Base-by-base conservation (phyloP, 92 coral and sea anemone genomes). In the Zoanthus sociatus region DNA sequence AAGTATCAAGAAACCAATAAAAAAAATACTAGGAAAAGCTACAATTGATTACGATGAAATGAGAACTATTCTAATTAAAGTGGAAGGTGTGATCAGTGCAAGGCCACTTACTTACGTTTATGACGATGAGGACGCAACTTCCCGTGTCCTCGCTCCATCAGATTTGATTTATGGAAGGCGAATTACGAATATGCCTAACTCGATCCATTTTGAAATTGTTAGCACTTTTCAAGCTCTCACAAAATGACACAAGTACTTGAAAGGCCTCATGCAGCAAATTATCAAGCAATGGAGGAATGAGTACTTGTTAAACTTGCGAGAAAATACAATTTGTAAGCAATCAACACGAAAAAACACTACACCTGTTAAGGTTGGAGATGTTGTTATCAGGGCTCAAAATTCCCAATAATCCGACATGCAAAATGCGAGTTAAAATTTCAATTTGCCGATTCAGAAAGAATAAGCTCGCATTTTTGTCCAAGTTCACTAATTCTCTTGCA, bases 91-190 rank as follows among this genome's bases (percentile, higher is more conserved):
- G 0, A 77, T 86, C n/a, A 77, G 76, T 16, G 46, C 89, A 1
- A 16, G 89, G 46, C 78, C 89, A 0, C 37, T 86, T 53, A 86
- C 89, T 0, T 86, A 86, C 50, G 84, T 86, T 17, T 86, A 76
- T 26, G 84, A 54, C 0, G 89, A 86, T 11, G 77, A 77, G 26
- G 89, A 77, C 32, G 20, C 83, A 16, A 12, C 46, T 3, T 77
- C 89, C 0, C 0, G 18, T 4, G 76, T 61, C 31, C 73, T 86
- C 9, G 60, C 89, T 44, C 89, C 89, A 11, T 86, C 84, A 46
- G 72, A 86, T 13, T 53, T 86, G 17, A 77, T 86, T 21, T 63
- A 76, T 42, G 89, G 84, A 76, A 76, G 84, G 66, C 20, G 77
- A 58, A 86, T 86, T 3, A 77, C 89, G 55, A 21, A 76, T 31